phyloP scores from a whole-genome alignment of 2,888 invertebrate species.

The Eupithecia insigniata region DNA sequence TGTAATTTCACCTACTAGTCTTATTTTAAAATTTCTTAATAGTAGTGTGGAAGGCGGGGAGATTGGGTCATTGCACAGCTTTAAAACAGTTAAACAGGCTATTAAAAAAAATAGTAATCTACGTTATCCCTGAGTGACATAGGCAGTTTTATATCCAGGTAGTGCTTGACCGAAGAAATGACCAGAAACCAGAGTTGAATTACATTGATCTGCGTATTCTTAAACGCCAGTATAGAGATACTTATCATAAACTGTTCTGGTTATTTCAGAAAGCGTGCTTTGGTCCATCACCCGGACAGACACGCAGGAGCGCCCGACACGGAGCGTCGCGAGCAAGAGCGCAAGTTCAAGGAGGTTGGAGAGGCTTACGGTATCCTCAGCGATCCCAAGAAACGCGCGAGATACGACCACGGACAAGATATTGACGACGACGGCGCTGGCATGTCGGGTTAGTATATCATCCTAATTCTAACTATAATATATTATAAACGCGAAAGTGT shows the following conservation, averaged over 20 bases:
- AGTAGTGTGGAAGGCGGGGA: no score
- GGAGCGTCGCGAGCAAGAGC: conserved; percentile 95
- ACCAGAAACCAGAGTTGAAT: no score
- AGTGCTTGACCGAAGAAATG: no score
- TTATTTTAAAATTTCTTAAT: no score
- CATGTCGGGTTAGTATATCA: conserved; percentile 71
- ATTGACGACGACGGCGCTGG: conserved; percentile 88
- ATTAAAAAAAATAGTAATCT: no score
- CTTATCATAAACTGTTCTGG: background rate
- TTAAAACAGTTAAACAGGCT: no score
- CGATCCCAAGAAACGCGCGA: conserved; percentile 93
- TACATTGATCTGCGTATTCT: no score
- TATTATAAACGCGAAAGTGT: no score
- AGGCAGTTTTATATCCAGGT: no score
- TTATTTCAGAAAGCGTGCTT: conserved; percentile 88
- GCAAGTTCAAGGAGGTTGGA: conserved; percentile 97
- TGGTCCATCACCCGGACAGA: conserved; percentile 97
- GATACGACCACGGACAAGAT: conserved; percentile 96
- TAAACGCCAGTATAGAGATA: background rate
- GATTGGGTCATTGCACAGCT: no score
- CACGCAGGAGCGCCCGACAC: conserved; percentile 94
- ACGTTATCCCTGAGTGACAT: no score
- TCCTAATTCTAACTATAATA: background rate
- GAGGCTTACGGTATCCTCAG: conserved; percentile 97
- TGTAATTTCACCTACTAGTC: no score